Base-by-base conservation (phyloP, 2,888 invertebrate species). In the Cryptops parisi region DNA sequence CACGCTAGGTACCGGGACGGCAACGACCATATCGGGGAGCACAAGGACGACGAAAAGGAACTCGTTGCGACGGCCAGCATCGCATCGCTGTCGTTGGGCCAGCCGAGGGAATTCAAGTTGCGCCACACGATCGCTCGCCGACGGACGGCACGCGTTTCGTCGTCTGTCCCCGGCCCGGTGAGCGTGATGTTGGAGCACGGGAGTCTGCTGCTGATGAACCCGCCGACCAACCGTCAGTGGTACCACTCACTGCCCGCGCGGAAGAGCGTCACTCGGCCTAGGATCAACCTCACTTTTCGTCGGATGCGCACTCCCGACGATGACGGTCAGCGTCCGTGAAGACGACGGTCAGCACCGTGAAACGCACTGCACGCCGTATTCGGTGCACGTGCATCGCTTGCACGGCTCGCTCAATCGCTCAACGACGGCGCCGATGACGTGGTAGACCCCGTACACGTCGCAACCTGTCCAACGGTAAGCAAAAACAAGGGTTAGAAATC, bases 21-120 rank as follows among this genome's bases (percentile, higher is more conserved):
- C n/a, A n/a, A n/a, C n/a, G n/a, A n/a, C n/a, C n/a, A 80, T 60
- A 81, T 82, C 67, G 80, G 81, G 12, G 80, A 81, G 61, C 82
- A 82, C 62, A 72, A 78, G 62, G 82, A 82, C 63, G 78, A 79
- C 61, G 82, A 83, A 68, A 73, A 73, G 12, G 81, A 81, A 58
- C 68, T 82, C 55, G 79, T 78, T 61, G 70, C 69, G 6, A 66
- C 66, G 2, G 72, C 70, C 44, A 79, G 82, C 0, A 82, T 82
- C 59, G 81, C 80, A 2, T 82, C 82, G 0, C 64, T 82, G 23
- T 78, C 80, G 4, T 67, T 82, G 9, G 82, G 82, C 0, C 77
- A 78, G 64, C 66, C 73, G 49, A 70, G 82, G 60, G 74, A 77
- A 43, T 82, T 82, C 64, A 69, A 81, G 9, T 71, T 82, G 33